phyloP scores from a whole-genome alignment of 1,140 invertebrate genomes.

The Amyelois transitella region DNA sequence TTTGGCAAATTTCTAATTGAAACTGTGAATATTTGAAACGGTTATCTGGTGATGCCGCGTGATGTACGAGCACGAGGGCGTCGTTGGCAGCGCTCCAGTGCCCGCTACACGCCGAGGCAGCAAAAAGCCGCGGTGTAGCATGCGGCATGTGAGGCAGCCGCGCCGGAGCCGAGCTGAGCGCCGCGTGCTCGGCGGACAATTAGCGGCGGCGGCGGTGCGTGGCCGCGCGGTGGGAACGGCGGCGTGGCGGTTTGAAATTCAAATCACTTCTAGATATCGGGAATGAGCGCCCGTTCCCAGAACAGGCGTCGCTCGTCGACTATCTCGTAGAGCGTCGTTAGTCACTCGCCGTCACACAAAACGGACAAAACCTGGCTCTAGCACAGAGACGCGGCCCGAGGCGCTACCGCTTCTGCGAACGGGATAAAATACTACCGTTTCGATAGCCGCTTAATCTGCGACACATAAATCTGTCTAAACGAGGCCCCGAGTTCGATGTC shows the following conservation, averaged over 20 bases:
- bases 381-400: constrained; percentile 6
- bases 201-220: constrained; percentile 3
- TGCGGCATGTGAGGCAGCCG: background rate
- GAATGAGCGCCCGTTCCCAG: constrained; percentile 9
- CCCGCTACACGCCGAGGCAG: background rate
- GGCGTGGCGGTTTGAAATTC: constrained; percentile 9
- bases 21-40: constrained; percentile 27
- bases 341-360: constrained; percentile 8
- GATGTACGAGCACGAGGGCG: constrained; percentile 17
- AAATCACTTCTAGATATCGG: constrained; percentile 12
- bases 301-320: constrained; percentile 9
- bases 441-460: constrained; percentile 22
- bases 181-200: constrained; percentile 9
- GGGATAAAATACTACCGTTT: constrained; percentile 18
- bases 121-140: constrained; percentile 2
- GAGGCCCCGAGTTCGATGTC: constrained; percentile 33
- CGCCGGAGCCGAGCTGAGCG: background rate
- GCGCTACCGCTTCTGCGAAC: constrained; percentile 32
- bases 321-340: constrained; percentile 8
- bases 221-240: constrained; percentile 25
- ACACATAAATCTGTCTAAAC: constrained; percentile 47
- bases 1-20: constrained; percentile 42
- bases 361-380: constrained; percentile 12
- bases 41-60: constrained; percentile 17
- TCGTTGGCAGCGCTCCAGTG: constrained; percentile 15